Evolutionary conservation across 2,888 invertebrate species (phyloP), one percentile per base, ranked within the genome.

Genomic region (Salticus scenicus): DNA sequence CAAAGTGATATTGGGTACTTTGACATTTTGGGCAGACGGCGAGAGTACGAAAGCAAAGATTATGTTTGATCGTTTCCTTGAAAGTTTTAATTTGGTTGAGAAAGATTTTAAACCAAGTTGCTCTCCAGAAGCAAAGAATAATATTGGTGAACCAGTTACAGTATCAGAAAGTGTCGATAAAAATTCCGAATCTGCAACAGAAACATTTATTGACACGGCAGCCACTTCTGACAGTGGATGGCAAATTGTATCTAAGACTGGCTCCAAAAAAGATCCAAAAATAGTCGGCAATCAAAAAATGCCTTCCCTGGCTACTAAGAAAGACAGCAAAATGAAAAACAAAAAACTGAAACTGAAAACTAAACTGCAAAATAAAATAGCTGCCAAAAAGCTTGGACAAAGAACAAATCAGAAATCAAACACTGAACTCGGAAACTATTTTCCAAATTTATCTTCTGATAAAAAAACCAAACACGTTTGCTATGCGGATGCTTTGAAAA

Each of bases 401-500:
- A 17, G 30, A n/a, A 4, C 17, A 12, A 41, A 47, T 27, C 7
- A 27, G n/a, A 28, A 30, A 28, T 30, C 24, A 2, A 66, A 5
- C 30, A n/a, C 14, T 31, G 31, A 7, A 10, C 1, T 66, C 4
- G 0, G 66, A 30, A 14, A 14, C 12, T 12, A 17, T 14, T n/a
- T 66, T n/a, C 30, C 30, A 4, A 31, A 0, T 14, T 12, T 7
- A 14, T 31, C 66, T 7, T 17, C 66, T 1, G 30, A 30, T 1
- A 31, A 12, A 17, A 28, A 37, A 0, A 41, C 67, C 1, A 14
- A 76, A 24, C 83, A 67, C 1, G 77, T 77, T 0, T 71, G 83
- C 20, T 84, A 84, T 63, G 77, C 83, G 0, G 77, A 84, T 24
- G 77, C 77, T 17, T 14, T 84, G 28, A 84, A 84, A 57, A 77